Evolutionary conservation across 2,888 invertebrate species (phyloP).

Genomic region (Pachycephus smyrnensis): DNA sequence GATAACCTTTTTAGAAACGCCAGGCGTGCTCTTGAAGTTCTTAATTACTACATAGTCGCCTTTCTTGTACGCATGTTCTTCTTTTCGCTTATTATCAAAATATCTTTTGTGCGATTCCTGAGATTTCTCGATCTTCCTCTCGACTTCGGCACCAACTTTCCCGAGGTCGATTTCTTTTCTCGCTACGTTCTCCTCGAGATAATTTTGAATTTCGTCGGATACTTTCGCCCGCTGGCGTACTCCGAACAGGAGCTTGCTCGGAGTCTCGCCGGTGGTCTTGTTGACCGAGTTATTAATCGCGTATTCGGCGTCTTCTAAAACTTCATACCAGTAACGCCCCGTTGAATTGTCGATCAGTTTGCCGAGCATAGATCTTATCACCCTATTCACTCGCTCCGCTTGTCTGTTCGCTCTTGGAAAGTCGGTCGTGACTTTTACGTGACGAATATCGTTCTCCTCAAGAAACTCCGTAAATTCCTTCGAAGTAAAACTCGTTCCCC

Average conservation of each 20-base stretch:
- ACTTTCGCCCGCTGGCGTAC: conserved; percentile 34
- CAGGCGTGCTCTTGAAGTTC: conserved; percentile 9
- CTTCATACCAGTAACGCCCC: conserved; percentile 21
- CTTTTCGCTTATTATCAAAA: conserved; percentile 38
- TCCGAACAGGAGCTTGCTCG: conserved; percentile 37
- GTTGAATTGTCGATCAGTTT: conserved; percentile 23
- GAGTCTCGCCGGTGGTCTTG: conserved; percentile 38
- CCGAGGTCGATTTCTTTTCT: conserved; percentile 26
- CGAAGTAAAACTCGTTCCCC: conserved; percentile 27
- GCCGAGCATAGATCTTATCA: conserved; percentile 35
- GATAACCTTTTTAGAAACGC: conserved; percentile 15
- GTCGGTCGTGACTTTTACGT: conserved; percentile 41
- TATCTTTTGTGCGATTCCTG: conserved; percentile 38
- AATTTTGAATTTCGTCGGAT: conserved; percentile 22
- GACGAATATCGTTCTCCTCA: conserved; percentile 30
- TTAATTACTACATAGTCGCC: conserved; percentile 20
- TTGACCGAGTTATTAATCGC: conserved; percentile 26
- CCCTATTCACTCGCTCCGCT: conserved; percentile 36
- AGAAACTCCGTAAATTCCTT: conserved; percentile 26
- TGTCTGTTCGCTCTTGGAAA: conserved; percentile 50
- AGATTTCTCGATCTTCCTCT: conserved; percentile 23
- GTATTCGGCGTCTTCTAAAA: conserved; percentile 13
- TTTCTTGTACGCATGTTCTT: not conserved
- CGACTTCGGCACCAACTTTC: conserved; percentile 14
- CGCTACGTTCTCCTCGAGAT: not conserved